Evolutionary conservation across 2,797 vertebrate species (phyloP), one percentile per base, ranked within the genome.

Genomic region (Phrynocephalus vlangalii): DNA sequence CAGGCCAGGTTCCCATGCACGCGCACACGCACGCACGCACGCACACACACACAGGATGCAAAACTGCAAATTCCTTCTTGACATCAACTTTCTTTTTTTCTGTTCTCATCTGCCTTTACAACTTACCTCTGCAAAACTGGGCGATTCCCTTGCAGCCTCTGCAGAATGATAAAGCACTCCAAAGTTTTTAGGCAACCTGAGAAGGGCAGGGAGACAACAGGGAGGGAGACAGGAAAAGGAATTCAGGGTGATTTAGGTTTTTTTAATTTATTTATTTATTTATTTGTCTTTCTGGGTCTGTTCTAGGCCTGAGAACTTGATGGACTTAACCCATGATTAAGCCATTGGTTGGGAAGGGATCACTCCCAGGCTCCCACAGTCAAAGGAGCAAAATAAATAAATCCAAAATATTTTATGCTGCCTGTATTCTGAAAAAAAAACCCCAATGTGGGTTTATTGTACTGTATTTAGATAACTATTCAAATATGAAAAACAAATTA

Each of bases 171-270:
- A 11, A 9, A 76, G 9, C 6, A n/a, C 60, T 68, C 60, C n/a
- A 83, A 87, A 83, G 20, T 87, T 50, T 87, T 50, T 77, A 38
- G 16, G 33, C 63, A 22, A 22, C 38, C 9, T 38, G 11, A 24
- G 15, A 78, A 85, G 11, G 76, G 13, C 67, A n/a, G 38, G 22
- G 56, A n/a, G 30, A 26, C 30, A 66, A 26, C 76, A 67, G 48
- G 63, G 84, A 52, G 86, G 44, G 81, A 48, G 24, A 48, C 86
- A 87, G 86, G 86, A 87, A 87, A 48, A 48, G 80, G 81, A 87
- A 83, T 60, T 44, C 66, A 22, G 2, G n/a, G 75, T 50, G 38
- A 60, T 33, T 18, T 68, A 4, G 1, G 38, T 24, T 13, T 0
- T 28, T 44, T 20, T 3, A n/a, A n/a, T n/a, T 33, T 33, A 33